A percentile compares a stretch with the other conserved stretches of the same genome.
These are phyloP conservation scores for Drosophila prolongata DNA, from an alignment of 2,888 invertebrate species.

Conservation along the genomic window DNA sequence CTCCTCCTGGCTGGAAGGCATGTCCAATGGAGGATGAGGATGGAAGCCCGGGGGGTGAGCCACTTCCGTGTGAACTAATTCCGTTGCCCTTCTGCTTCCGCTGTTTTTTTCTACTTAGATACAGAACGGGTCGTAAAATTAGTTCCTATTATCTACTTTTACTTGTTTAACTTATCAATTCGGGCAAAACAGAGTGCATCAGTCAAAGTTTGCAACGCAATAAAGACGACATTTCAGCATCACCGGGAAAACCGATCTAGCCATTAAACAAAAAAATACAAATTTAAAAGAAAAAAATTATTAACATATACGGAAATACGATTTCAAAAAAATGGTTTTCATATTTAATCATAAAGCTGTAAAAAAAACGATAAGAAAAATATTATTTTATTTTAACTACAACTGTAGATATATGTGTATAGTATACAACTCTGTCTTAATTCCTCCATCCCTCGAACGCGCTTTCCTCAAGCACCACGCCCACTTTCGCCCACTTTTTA, in stretches of 20 bases:
- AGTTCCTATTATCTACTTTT: too few relatives aligned
- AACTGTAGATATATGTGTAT: not conserved
- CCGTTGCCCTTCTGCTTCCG: conserved; percentile 65
- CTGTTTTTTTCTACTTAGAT: conserved; percentile 9
- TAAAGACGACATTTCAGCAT: too few relatives aligned
- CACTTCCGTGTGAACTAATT: conserved; percentile 80
- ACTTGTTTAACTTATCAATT: too few relatives aligned
- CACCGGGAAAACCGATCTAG: too few relatives aligned
- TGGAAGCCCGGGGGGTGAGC: conserved; percentile 9
- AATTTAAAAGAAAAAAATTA: too few relatives aligned
- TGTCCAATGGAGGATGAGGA: not conserved
- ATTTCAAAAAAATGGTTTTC: too few relatives aligned
- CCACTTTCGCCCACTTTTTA: conserved; percentile 58
- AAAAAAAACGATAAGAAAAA: too few relatives aligned
- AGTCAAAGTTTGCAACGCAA: too few relatives aligned
- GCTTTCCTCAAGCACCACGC: conserved; percentile 64
- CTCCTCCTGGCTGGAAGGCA: not conserved
- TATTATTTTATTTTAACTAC: not conserved
- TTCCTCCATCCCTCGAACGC: conserved; percentile 31
- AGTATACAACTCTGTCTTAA: conserved; percentile 22
- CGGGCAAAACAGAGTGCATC: too few relatives aligned
- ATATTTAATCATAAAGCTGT: too few relatives aligned
- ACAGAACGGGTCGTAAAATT: conserved; percentile 2
- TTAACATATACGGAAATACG: too few relatives aligned
- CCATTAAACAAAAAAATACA: too few relatives aligned